Evolutionary conservation across 2,113 vertebrate genomes (phyloP), one percentile per base, ranked within the genome.

Genomic region (Rhodinocichla rosea): DNA sequence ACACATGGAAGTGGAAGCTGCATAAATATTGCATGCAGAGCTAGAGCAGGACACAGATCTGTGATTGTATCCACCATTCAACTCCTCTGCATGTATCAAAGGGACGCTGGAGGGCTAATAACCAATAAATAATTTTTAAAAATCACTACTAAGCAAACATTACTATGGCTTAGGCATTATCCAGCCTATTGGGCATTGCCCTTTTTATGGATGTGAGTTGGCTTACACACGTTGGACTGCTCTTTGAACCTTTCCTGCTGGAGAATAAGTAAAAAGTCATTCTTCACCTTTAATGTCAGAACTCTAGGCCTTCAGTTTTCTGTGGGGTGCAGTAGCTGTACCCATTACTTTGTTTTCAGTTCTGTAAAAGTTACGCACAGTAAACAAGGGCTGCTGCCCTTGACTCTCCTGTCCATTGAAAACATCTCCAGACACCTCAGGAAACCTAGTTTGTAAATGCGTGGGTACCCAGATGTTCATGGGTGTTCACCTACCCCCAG

Each of bases 51-150:
- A 24, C 15, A 32, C 5, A 49, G 32, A 32, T 47, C 37, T 39
- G 69, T 5, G 6, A 35, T 2, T 44, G 24, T 30, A 56, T 40
- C 15, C 19, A 57, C 9, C 4, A 3, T 37, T 50, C 39, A 67
- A n/a, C 10, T 15, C 18, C 44, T 47, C 39, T 52, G 24, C 18
- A 6, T 22, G 5, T 7, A 8, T 52, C 15, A 57, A 73, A 62
- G 9, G 11, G 23, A 79, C 4, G 9, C 15, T n/a, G 13, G 8
- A 67, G 50, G 13, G 16, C 14, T 52, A 37, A 63, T 28, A 57
- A 71, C 6, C 6, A n/a, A 87, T 11, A 69, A 65, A 49, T 8
- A 0, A 37, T 4, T 37, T 57, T 28, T 62, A 0, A 1, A 56
- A 42, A 42, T 33, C 6, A 3, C 9, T 6, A 8, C 33, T 56